A percentile compares a stretch with the other conserved stretches of the same genome.
Evolutionary conservation across 1,140 invertebrate genomes (phyloP).

Genomic region (Atta colombica): DNA sequence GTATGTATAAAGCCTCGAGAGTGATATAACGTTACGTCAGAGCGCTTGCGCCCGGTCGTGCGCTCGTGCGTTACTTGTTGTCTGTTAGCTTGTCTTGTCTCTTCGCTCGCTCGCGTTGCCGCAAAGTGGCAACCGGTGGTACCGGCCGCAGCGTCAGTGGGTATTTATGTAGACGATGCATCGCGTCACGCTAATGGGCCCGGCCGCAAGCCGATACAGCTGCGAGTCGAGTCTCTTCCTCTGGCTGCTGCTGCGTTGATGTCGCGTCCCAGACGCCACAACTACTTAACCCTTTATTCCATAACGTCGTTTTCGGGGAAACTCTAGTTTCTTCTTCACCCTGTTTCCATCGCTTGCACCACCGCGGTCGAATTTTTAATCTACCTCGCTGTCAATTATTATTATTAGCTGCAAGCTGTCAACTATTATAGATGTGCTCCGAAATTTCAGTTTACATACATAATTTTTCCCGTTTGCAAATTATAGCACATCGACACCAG

Average conservation of each 20-base stretch:
- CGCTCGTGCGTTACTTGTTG: neutral
- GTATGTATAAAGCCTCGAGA: constrained; percentile 65
- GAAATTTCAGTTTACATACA: neutral
- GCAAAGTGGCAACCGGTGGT: constrained; percentile 80
- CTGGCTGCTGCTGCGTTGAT: constrained; percentile 17
- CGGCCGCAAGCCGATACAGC: constrained; percentile 47
- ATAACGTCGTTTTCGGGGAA: neutral
- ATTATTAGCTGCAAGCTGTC: no score
- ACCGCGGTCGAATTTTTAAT: constrained; percentile 6
- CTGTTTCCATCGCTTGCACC: neutral
- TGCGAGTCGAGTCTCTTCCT: constrained; percentile 30
- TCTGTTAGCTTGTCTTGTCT: neutral
- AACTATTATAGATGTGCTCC: neutral
- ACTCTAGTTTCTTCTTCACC: constrained; percentile 25
- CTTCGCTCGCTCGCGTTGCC: constrained; percentile 50
- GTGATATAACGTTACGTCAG: constrained; percentile 63
- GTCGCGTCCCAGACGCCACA: constrained; percentile 40
- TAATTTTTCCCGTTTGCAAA: neutral
- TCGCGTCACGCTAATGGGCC: constrained; percentile 66
- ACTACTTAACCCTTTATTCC: constrained; percentile 60
- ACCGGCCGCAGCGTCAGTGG: constrained; percentile 63
- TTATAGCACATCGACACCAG: neutral
- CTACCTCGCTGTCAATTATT: neutral
- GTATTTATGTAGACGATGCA: constrained; percentile 78
- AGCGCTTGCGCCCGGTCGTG: constrained; percentile 53